Conservation (phyloP, 2,888 invertebrate species). For the Cerastis leucographa region DNA sequence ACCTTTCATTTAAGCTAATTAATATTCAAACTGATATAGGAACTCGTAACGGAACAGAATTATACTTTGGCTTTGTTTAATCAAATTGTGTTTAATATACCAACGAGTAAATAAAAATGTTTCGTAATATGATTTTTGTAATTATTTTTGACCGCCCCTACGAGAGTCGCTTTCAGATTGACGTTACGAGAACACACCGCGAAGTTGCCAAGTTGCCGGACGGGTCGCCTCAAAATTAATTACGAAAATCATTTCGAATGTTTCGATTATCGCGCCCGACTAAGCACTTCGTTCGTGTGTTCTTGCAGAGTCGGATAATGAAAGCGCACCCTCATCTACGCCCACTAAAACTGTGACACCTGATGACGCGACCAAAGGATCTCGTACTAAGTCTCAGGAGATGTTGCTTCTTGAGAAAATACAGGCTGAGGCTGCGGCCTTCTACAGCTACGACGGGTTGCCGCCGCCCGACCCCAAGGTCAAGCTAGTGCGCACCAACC, state of each 20-base stretch:
- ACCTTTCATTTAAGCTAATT: conserved; percentile 86
- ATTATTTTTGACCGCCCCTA: conserved; percentile 89
- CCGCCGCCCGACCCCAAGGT: conserved; percentile 72
- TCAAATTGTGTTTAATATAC: conserved; percentile 89
- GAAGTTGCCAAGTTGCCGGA: conserved; percentile 72
- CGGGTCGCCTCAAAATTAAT: conserved; percentile 88
- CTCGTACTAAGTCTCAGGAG: conserved; percentile 92
- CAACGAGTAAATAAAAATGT: conserved; percentile 90
- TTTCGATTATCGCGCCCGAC: conserved; percentile 69
- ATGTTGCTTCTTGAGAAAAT: conserved; percentile 93
- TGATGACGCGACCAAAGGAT: conserved; percentile 77
- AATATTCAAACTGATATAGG: conserved; percentile 84
- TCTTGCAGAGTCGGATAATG: conserved; percentile 95
- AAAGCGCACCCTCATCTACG: conserved; percentile 92
- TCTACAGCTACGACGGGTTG: conserved; percentile 91
- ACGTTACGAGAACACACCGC: conserved; percentile 84
- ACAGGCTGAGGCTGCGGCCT: conserved; percentile 93
- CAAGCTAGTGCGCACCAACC: conserved; percentile 77
- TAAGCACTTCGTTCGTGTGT: conserved; percentile 89
- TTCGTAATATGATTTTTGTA: conserved; percentile 90
- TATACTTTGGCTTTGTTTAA: conserved; percentile 88
- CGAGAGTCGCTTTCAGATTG: conserved; percentile 83
- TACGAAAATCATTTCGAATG: conserved; percentile 86
- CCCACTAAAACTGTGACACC: conserved; percentile 88
- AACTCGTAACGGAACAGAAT: conserved; percentile 83